Evolutionary conservation across 2,113 vertebrate genomes (phyloP).

Genomic region (Oriolus oriolus): DNA sequence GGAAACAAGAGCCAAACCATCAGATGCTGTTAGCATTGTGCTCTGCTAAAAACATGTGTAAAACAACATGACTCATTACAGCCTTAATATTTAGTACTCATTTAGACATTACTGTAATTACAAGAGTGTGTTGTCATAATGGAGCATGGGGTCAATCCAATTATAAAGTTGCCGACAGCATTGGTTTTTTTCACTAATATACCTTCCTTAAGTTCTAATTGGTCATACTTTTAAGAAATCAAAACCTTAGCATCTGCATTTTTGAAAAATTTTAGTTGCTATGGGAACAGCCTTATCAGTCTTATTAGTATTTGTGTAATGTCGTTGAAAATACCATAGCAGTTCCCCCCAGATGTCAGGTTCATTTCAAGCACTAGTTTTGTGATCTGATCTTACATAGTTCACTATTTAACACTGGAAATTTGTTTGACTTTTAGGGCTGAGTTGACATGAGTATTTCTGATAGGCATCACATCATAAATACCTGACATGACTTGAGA

Average conservation of each 20-base stretch:
- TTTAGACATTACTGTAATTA: slow-evolving; percentile 32
- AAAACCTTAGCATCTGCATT: slow-evolving; percentile 11
- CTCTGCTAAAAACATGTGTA: slow-evolving; percentile 45
- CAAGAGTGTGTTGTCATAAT: neutral
- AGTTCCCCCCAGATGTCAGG: slow-evolving; percentile 23
- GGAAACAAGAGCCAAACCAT: slow-evolving; percentile 71
- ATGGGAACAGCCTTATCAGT: neutral
- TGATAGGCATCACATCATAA: slow-evolving; percentile 54
- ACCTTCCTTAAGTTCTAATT: neutral
- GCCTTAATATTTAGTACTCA: neutral
- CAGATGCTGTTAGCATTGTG: slow-evolving; percentile 51
- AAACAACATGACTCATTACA: slow-evolving; percentile 19
- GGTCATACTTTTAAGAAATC: neutral
- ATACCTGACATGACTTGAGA: slow-evolving; percentile 62
- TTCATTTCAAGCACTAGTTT: slow-evolving; percentile 52
- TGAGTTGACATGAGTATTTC: slow-evolving; percentile 40
- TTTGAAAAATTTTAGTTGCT: neutral
- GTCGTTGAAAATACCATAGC: neutral
- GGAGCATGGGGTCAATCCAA: slow-evolving; percentile 9
- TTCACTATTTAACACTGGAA: slow-evolving; percentile 52
- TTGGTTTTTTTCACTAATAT: neutral
- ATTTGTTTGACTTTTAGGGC: slow-evolving; percentile 27
- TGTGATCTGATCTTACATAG: slow-evolving; percentile 17
- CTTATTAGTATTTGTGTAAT: neutral
- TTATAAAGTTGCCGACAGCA: slow-evolving; percentile 1